phyloP scores from a whole-genome alignment of 2,797 vertebrate genomes.

The Tragelaphus eurycerus region DNA sequence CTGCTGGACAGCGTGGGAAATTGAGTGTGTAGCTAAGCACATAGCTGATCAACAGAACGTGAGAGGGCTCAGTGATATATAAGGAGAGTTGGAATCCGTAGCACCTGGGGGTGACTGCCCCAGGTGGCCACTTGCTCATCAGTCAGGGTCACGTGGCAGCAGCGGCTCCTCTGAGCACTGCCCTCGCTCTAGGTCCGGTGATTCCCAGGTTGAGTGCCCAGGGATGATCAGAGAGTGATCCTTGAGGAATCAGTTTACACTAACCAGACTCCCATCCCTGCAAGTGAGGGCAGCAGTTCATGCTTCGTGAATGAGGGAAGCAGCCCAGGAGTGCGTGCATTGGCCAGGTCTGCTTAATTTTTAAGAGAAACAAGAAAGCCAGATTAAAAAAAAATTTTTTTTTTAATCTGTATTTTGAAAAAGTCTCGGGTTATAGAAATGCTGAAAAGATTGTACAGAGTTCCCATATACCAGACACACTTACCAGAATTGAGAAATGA shows the following conservation, averaged over 20 bases:
- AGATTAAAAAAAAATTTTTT: background rate
- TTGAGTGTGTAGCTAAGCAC: background rate
- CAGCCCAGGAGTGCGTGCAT: background rate
- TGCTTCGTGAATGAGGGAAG: background rate
- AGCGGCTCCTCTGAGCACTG: background rate
- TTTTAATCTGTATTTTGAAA: background rate
- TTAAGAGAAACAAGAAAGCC: background rate
- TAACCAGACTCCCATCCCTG: background rate
- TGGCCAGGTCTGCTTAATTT: background rate
- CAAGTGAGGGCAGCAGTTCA: background rate
- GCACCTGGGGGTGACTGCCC: background rate
- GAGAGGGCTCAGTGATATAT: background rate
- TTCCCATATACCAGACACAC: background rate
- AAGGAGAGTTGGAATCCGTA: background rate
- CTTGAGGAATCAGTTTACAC: background rate
- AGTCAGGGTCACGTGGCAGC: background rate
- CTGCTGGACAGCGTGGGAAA: background rate
- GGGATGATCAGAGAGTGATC: background rate
- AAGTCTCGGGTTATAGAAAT: background rate
- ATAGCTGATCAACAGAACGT: background rate
- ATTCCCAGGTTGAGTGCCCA: background rate
- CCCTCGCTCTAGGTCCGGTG: background rate
- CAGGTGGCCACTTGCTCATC: too few species aligned
- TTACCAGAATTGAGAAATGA: background rate
- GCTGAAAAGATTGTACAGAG: background rate